Conservation (phyloP, 2,113 vertebrate genomes). For the Otus sunia region DNA sequence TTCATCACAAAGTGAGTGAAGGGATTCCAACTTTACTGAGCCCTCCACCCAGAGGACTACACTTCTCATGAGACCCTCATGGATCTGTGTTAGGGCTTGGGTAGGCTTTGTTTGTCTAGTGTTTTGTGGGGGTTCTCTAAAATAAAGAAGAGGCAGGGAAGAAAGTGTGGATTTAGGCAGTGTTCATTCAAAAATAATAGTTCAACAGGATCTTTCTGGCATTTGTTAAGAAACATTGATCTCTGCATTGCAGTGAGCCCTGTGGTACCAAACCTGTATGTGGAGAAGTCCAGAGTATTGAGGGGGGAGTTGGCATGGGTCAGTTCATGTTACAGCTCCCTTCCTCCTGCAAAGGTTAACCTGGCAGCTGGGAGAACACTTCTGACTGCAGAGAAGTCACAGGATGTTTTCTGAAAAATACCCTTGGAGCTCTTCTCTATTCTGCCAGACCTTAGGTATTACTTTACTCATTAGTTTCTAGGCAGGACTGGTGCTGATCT, state of each 20-base stretch:
- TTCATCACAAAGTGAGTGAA: background rate
- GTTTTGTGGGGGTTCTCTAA: accelerated
- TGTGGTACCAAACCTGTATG: background rate
- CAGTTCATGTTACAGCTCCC: background rate
- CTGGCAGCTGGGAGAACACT: background rate
- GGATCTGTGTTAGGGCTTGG: background rate
- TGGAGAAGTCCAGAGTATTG: background rate
- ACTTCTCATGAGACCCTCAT: background rate
- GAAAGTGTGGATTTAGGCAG: background rate
- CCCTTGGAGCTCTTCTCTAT: background rate
- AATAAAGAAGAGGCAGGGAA: background rate
- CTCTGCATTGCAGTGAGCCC: background rate
- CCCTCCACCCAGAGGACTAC: accelerated
- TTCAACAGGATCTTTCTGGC: background rate
- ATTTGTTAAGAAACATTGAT: background rate
- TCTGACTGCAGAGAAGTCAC: background rate
- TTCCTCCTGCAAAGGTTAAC: background rate
- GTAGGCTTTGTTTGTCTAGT: background rate
- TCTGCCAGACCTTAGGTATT: background rate
- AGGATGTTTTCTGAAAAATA: background rate
- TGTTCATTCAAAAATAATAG: background rate
- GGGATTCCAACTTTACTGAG: background rate
- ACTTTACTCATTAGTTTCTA: background rate
- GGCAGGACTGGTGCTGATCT: background rate
- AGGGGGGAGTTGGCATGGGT: background rate